Evolutionary conservation across 2,113 vertebrate species (phyloP).

Genomic region (Symphodus melops): DNA sequence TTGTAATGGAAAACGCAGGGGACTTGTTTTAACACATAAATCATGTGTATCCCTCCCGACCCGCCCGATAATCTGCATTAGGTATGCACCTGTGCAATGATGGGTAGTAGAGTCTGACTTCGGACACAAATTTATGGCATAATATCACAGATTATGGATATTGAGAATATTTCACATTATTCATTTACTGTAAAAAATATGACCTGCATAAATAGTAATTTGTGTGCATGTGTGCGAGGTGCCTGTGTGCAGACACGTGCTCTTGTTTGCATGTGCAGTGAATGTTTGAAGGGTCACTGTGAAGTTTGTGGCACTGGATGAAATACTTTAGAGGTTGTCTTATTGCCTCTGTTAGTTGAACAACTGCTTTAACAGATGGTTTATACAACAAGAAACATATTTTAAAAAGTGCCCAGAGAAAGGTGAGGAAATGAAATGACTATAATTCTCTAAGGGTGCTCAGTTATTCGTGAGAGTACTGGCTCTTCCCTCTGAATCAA

Average conservation of each 20-base stretch:
- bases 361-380: background rate
- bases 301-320: conserved; percentile 11
- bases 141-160: conserved; percentile 80
- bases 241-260: background rate
- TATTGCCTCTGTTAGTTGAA: conserved; percentile 16
- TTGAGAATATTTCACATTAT: conserved; percentile 78
- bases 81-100: conserved; percentile 74
- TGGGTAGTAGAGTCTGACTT: conserved; percentile 66
- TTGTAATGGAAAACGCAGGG: conserved; percentile 80
- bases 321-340: conserved; percentile 23
- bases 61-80: conserved; percentile 65
- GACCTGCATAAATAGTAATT: conserved; percentile 62
- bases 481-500: background rate
- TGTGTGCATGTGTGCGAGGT: conserved; percentile 29
- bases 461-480: background rate
- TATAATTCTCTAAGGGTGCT: background rate
- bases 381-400: no score
- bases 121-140: conserved; percentile 79
- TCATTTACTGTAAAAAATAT: conserved; percentile 76
- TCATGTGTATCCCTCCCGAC: conserved; percentile 71
- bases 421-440: background rate
- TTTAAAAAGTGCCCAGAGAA: no score
- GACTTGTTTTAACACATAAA: conserved; percentile 84
- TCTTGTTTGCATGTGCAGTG: conserved; percentile 1
- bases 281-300: conserved; percentile 19